Percentiles rank a stretch among this genome's conserved stretches.
These are phyloP conservation scores for Bradypodion pumilum DNA, from an alignment of 2,797 vertebrate species.

Conservation along the genomic window DNA sequence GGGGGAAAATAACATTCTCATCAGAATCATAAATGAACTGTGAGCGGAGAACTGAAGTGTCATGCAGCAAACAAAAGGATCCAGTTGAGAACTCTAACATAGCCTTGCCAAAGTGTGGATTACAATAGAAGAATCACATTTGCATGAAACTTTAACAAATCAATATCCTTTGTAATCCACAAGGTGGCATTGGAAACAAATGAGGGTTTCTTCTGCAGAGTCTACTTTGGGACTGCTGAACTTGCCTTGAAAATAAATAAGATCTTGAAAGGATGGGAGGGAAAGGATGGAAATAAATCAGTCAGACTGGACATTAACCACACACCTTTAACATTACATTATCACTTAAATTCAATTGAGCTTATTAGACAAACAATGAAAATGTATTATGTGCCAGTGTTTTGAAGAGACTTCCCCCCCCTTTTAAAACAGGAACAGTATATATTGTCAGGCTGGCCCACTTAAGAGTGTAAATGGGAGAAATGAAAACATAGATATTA, in stretches of 20 bases:
- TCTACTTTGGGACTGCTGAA: background rate
- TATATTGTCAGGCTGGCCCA: constrained; percentile 6
- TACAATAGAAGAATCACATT: constrained; percentile 54
- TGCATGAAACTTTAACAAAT: constrained; percentile 48
- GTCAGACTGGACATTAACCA: background rate
- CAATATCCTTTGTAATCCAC: constrained; percentile 64
- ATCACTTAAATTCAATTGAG: background rate
- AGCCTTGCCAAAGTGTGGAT: constrained; percentile 35
- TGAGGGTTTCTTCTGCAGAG: constrained; percentile 2
- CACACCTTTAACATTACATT: background rate
- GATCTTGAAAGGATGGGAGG: background rate
- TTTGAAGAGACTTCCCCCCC: background rate
- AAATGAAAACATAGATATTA: background rate
- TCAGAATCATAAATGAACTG: constrained; percentile 79
- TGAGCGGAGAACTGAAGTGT: constrained; percentile 70
- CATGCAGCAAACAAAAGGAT: constrained; percentile 62
- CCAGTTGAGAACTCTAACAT: constrained; percentile 54
- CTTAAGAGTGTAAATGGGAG: background rate
- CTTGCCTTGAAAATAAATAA: constrained; percentile 3
- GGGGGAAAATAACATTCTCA: constrained; percentile 63
- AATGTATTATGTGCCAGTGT: rapidly evolving
- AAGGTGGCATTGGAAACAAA: constrained; percentile 70
- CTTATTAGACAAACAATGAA: background rate
- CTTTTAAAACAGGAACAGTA: background rate
- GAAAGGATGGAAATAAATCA: background rate